Base-by-base conservation (phyloP, 1,140 invertebrate genomes). In the Druon quercuslanigerum region DNA sequence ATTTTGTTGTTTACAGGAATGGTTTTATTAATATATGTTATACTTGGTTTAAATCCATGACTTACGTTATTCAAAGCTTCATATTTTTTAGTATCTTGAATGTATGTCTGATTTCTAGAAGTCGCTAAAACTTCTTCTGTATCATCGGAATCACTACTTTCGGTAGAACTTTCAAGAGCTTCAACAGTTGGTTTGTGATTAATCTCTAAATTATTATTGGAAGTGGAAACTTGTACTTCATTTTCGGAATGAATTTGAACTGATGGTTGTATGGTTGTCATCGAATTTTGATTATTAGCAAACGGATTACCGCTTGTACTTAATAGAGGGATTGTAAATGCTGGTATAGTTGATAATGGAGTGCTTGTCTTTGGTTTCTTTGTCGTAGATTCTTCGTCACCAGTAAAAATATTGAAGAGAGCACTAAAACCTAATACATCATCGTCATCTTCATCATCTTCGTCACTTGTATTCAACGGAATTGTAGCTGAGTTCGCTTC, bases 341-440 rank as follows among this genome's bases (percentile, higher is more conserved):
- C 78, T 19, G 86, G 79, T 8, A 84, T 80, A 20, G 85, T 79
- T 1, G 88, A 87, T 4, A 84, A 46, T 7, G 81, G 17, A 0
- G 88, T 89, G 0, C 85, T 87, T 5, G 79, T 56, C 73, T 87
- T 87, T 0, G 84, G 85, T 75, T 86, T 91, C 73, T 92, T 90
- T 12, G 89, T 84, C 2, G 83, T 81, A 0, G 83, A 80, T 0
- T 89, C 88, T 14, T 92, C 91, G 0, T 87, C 90, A 8, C 89
- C 92, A 0, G 91, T 88, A n/a, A 92, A 89, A 19, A 92, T 89
- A 50, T 92, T 92, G 5, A 92, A 75, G 0, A 92, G 80, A 16
- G 90, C 90, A 50, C 87, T 88, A 11, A 92, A 89, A 4, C 91
- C 92, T 16, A 91, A 81, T 11, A 89, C 11, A 72, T 85, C 85